Conservation (phyloP, 2,113 vertebrate genomes). For the Phalacrocorax carbo region DNA sequence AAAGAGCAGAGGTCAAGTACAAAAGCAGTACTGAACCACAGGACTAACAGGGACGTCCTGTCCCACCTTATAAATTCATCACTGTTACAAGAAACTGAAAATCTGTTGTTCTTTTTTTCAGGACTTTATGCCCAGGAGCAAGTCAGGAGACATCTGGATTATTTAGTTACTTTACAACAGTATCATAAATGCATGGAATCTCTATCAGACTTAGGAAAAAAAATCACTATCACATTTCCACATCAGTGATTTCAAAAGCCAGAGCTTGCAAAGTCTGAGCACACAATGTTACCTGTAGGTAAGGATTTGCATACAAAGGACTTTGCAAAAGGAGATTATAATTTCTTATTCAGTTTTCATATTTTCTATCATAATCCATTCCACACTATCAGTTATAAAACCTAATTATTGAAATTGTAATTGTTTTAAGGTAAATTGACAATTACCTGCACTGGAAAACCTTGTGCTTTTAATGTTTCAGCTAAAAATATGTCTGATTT, state of each 20-base stretch:
- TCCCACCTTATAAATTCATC: not conserved
- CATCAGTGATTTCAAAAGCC: not conserved
- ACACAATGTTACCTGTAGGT: not conserved
- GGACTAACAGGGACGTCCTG: not conserved
- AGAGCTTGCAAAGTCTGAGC: not conserved
- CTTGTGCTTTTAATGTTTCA: not conserved
- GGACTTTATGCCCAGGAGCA: not conserved
- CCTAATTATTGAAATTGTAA: not conserved
- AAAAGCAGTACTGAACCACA: not conserved
- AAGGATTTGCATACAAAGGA: not conserved
- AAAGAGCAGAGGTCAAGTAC: not conserved
- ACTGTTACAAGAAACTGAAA: not conserved
- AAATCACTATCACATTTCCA: not conserved
- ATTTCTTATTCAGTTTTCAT: not conserved
- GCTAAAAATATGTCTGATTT: not conserved
- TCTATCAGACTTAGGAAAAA: not conserved
- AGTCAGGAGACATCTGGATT: not conserved
- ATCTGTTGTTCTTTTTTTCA: not conserved
- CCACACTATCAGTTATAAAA: not conserved
- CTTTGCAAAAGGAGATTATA: not conserved
- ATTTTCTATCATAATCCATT: not conserved
- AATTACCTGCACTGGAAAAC: not conserved
- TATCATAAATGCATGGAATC: conserved; percentile 28
- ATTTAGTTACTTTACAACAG: not conserved
- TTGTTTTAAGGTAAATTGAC: not conserved